Evolutionary conservation across 2,797 vertebrate species (phyloP).

Genomic region (Chelmon rostratus): DNA sequence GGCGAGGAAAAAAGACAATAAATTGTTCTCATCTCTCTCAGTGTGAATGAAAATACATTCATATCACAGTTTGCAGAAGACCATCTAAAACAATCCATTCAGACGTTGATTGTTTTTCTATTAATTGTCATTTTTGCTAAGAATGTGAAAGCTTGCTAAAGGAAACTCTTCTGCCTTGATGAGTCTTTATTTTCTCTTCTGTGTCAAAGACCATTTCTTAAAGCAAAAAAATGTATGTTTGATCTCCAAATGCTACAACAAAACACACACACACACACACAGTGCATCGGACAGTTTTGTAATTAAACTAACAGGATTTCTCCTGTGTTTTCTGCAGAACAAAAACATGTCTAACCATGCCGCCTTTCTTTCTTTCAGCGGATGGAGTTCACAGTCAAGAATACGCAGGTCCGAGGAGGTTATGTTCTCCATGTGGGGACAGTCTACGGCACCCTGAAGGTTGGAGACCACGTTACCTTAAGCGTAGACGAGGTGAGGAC

Average conservation of each 20-base stretch:
- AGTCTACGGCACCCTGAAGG: slow-evolving; percentile 91
- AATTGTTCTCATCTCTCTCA: background rate
- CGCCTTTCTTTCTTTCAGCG: slow-evolving; percentile 79
- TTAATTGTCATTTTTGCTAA: background rate
- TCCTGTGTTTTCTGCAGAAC: background rate
- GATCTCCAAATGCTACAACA: background rate
- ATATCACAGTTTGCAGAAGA: slow-evolving; percentile 22
- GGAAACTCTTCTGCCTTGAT: background rate
- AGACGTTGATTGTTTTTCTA: background rate
- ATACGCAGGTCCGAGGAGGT: slow-evolving; percentile 95
- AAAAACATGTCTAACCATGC: background rate
- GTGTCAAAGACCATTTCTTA: background rate
- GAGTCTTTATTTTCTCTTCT: background rate
- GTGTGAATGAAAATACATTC: slow-evolving; percentile 20
- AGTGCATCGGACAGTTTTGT: background rate
- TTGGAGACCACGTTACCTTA: slow-evolving; percentile 91
- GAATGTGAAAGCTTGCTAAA: too few relatives aligned
- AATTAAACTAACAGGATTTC: background rate
- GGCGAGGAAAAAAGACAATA: too few relatives aligned
- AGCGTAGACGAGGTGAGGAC: slow-evolving; percentile 92
- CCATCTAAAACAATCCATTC: slow-evolving; percentile 1
- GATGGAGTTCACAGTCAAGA: slow-evolving; percentile 97
- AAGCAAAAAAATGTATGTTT: background rate
- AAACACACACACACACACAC: background rate
- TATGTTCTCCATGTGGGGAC: slow-evolving; percentile 95